Evolutionary conservation across 1,140 invertebrate species (phyloP).

Genomic region (Drosophila gunungcola): DNA sequence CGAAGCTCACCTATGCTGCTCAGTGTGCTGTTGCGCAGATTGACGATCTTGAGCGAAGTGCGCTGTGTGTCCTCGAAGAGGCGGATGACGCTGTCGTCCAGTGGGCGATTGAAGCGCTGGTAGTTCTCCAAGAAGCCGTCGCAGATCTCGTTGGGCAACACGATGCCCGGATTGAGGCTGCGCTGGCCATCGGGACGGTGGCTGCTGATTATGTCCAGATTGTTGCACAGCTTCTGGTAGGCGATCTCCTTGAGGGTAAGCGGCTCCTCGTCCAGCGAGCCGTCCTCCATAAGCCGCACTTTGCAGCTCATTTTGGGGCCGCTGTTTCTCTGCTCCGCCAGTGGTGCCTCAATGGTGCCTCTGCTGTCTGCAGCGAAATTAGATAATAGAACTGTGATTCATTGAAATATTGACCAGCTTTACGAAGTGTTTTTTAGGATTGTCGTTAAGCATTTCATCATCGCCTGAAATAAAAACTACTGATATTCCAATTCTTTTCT

Average conservation of each 20-base stretch:
- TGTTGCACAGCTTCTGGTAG: slow-evolving; percentile 88
- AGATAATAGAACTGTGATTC: background rate
- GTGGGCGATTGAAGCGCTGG: slow-evolving; percentile 86
- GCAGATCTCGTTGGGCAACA: slow-evolving; percentile 85
- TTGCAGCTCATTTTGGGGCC: slow-evolving; percentile 81
- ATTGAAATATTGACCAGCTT: background rate
- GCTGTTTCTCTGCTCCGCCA: slow-evolving; percentile 4
- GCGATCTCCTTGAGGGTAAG: slow-evolving; percentile 87
- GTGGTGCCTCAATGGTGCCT: slow-evolving; percentile 29
- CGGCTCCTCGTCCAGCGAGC: slow-evolving; percentile 79
- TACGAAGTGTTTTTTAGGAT: background rate
- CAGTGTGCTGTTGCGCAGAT: slow-evolving; percentile 89
- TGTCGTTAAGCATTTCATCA: background rate
- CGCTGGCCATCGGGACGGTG: slow-evolving; percentile 45
- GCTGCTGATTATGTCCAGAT: slow-evolving; percentile 87
- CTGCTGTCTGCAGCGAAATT: background rate
- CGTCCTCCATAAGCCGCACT: slow-evolving; percentile 83
- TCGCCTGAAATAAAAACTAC: background rate
- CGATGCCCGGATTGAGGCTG: slow-evolving; percentile 60
- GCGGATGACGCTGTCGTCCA: slow-evolving; percentile 89
- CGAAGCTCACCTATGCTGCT: slow-evolving; percentile 84
- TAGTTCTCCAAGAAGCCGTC: slow-evolving; percentile 88
- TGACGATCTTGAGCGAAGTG: slow-evolving; percentile 89
- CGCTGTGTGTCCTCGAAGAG: slow-evolving; percentile 89
- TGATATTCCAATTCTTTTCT: background rate